These are phyloP conservation scores for Eospalax fontanierii DNA, from an alignment of 2,797 vertebrate genomes.

Conservation along the genomic window DNA sequence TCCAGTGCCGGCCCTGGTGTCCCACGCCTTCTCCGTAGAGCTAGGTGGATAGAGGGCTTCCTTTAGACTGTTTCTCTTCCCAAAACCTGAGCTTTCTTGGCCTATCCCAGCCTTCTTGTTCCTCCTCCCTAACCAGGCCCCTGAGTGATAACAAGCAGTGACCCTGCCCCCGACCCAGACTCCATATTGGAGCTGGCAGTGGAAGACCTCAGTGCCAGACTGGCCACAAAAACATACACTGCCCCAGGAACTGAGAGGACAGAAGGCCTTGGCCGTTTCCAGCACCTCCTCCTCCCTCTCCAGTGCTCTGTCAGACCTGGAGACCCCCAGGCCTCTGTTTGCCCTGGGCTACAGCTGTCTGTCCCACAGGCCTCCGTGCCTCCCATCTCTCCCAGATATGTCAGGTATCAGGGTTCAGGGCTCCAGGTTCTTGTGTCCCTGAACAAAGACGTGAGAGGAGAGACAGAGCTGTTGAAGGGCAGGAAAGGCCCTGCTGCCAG, in stretches of 20 bases:
- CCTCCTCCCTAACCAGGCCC: not conserved
- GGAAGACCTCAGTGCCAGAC: not conserved
- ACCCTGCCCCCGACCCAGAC: not conserved
- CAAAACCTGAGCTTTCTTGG: not conserved
- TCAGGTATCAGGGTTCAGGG: not conserved
- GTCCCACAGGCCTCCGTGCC: not conserved
- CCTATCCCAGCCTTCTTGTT: not conserved
- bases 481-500: too few relatives aligned
- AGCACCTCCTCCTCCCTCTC: accelerated
- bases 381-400: too few relatives aligned
- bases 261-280: not conserved
- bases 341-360: not conserved
- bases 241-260: not conserved
- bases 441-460: not conserved
- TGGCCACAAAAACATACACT: accelerated
- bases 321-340: not conserved
- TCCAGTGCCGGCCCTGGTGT: not conserved
- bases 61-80: not conserved
- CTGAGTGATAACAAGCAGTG: not conserved
- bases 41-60: accelerated
- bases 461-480: too few relatives aligned
- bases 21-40: not conserved
- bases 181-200: not conserved
- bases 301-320: too few relatives aligned
- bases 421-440: not conserved